These are phyloP conservation scores for Porites evermanni DNA, from an alignment of 92 coral and sea anemone genomes.

Conservation along the genomic window DNA sequence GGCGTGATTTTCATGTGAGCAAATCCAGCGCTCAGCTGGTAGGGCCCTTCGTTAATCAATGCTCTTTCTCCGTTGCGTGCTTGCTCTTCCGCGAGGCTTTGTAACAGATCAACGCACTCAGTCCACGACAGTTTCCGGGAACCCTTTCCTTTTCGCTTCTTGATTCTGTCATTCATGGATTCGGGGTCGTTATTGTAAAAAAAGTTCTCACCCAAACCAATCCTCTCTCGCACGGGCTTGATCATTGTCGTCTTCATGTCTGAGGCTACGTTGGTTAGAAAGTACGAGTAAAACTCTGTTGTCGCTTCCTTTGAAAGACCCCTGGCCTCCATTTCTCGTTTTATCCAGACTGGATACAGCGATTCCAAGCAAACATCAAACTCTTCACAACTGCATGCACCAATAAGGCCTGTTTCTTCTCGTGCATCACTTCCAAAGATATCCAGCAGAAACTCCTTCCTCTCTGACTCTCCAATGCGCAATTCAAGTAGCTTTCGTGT, in stretches of 20 bases:
- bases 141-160: slow-evolving; percentile 42
- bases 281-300: slow-evolving; percentile 24
- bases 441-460: slow-evolving; percentile 12
- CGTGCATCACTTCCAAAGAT: slow-evolving; percentile 45
- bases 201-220: slow-evolving; percentile 51
- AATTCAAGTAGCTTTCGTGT: slow-evolving; percentile 14
- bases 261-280: neutral
- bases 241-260: slow-evolving; percentile 57
- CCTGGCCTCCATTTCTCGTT: neutral
- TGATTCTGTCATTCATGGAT: slow-evolving; percentile 43
- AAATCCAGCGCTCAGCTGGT: no score
- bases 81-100: slow-evolving; percentile 50
- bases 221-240: slow-evolving; percentile 14
- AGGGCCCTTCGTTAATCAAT: slow-evolving; percentile 55
- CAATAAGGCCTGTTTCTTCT: slow-evolving; percentile 35
- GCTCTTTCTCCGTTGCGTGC: slow-evolving; percentile 55
- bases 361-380: slow-evolving; percentile 19
- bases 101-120: slow-evolving; percentile 31
- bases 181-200: slow-evolving; percentile 50
- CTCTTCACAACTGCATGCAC: slow-evolving; percentile 15
- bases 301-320: neutral
- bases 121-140: slow-evolving; percentile 53
- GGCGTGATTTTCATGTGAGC: no score
- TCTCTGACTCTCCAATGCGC: neutral
- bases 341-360: slow-evolving; percentile 25